phyloP scores from a whole-genome alignment of 2,888 invertebrate genomes.

The Timema cristinae region DNA sequence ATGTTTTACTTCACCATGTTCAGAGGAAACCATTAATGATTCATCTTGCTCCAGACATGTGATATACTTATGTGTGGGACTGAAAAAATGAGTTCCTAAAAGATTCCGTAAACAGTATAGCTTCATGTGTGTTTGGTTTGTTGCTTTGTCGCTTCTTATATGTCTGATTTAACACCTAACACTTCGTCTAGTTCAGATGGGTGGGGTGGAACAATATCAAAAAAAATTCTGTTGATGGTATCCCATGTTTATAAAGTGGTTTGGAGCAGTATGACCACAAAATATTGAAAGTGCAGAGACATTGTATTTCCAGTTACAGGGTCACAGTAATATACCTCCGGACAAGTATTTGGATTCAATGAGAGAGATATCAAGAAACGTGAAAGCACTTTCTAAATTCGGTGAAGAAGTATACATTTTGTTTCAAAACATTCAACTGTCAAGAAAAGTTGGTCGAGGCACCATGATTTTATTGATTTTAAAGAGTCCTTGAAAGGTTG shows the following conservation, averaged over 20 bases:
- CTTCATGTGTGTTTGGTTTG: background rate
- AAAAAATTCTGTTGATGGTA: background rate
- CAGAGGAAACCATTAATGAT: background rate
- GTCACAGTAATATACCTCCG: background rate
- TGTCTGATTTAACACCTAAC: background rate
- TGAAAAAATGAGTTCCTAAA: background rate
- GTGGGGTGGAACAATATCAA: background rate
- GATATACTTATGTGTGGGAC: background rate
- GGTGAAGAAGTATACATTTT: background rate
- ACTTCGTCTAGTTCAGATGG: background rate
- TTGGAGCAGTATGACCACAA: background rate
- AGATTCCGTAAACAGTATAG: background rate
- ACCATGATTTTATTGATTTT: background rate
- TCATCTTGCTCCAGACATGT: background rate
- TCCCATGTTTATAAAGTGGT: background rate
- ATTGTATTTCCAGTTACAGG: background rate
- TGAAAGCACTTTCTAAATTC: background rate
- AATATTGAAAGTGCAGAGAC: background rate
- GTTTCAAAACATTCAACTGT: background rate
- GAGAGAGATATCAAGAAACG: background rate
- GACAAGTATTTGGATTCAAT: background rate
- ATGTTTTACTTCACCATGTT: background rate
- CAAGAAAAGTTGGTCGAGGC: background rate
- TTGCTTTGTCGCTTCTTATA: background rate
- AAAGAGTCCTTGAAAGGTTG: conserved; percentile 4